phyloP scores from a whole-genome alignment of 2,113 vertebrate genomes.

The Origma solitaria region DNA sequence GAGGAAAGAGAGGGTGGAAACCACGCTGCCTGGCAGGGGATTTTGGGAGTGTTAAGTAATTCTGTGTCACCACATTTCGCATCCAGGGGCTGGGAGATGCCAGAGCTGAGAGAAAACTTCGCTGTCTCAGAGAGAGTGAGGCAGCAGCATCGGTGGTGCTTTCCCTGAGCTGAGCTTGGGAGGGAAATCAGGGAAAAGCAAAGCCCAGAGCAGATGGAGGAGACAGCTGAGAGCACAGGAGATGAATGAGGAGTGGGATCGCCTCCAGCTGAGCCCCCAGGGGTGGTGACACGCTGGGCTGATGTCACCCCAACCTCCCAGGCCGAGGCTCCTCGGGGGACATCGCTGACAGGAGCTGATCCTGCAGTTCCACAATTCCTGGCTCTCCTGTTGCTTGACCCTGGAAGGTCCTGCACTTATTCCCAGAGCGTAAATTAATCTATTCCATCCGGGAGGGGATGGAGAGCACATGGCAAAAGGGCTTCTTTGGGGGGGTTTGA shows the following conservation, averaged over 20 bases:
- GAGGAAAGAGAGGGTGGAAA: conserved; percentile 68
- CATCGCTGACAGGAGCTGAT: not conserved
- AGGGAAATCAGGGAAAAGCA: not conserved
- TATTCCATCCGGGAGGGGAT: too few species aligned
- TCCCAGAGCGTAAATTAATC: not conserved
- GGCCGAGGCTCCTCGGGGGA: not conserved
- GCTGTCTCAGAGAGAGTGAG: not conserved
- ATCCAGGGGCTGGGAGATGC: conserved; percentile 32
- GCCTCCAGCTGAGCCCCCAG: not conserved
- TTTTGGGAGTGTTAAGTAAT: conserved; percentile 76
- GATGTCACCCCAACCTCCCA: not conserved
- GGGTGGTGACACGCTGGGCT: not conserved
- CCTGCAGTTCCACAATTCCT: not conserved
- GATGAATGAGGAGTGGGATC: not conserved
- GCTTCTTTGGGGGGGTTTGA: too few species aligned
- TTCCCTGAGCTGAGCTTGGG: not conserved
- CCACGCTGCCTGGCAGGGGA: conserved; percentile 60
- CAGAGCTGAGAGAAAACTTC: not conserved
- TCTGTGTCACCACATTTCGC: conserved; percentile 71
- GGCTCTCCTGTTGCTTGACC: not conserved
- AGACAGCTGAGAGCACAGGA: not conserved
- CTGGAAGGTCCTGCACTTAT: not conserved
- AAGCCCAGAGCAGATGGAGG: not conserved
- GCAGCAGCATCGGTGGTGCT: not conserved
- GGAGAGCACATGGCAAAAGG: too few species aligned